phyloP scores from a whole-genome alignment of 1,140 invertebrate genomes.

The Pseudomyrmex concolor region DNA sequence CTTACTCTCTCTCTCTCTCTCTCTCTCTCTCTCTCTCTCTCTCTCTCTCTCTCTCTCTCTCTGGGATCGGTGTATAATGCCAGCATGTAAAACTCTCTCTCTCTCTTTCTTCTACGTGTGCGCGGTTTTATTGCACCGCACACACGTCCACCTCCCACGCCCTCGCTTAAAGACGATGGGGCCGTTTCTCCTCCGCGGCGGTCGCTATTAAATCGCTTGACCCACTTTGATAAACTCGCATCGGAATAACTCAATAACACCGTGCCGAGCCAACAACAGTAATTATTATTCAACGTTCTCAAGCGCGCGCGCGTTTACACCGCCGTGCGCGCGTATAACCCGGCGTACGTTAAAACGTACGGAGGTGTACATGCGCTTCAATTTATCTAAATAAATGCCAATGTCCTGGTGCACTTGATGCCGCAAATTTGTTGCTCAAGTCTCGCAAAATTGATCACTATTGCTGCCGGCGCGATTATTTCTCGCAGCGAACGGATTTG shows the following conservation, averaged over 20 bases:
- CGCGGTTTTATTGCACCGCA: constrained; percentile 28
- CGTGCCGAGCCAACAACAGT: constrained; percentile 79
- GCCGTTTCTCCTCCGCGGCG: constrained; percentile 74
- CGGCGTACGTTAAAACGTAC: no score
- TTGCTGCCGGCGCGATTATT: background rate
- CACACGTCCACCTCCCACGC: constrained; percentile 73
- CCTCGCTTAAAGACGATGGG: constrained; percentile 71
- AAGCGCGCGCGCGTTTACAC: background rate
- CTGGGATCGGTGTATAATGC: constrained; percentile 26
- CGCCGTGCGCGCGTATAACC: background rate
- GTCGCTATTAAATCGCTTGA: constrained; percentile 84
- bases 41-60: background rate
- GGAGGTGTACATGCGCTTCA: constrained; percentile 50
- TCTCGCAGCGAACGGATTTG: background rate
- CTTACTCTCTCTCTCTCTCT: background rate
- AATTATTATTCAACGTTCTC: constrained; percentile 82
- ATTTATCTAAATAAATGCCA: constrained; percentile 60
- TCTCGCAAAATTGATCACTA: constrained; percentile 14
- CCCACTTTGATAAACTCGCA: constrained; percentile 85
- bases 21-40: background rate
- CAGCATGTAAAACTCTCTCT: constrained; percentile 23
- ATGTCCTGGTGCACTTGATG: constrained; percentile 6
- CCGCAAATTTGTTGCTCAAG: background rate
- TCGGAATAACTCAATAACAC: constrained; percentile 84
- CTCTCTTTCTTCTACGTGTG: background rate